A percentile compares a stretch with the other conserved stretches of the same genome.
Evolutionary conservation across 2,113 vertebrate genomes (phyloP).

Genomic region (Cebus imitator): DNA sequence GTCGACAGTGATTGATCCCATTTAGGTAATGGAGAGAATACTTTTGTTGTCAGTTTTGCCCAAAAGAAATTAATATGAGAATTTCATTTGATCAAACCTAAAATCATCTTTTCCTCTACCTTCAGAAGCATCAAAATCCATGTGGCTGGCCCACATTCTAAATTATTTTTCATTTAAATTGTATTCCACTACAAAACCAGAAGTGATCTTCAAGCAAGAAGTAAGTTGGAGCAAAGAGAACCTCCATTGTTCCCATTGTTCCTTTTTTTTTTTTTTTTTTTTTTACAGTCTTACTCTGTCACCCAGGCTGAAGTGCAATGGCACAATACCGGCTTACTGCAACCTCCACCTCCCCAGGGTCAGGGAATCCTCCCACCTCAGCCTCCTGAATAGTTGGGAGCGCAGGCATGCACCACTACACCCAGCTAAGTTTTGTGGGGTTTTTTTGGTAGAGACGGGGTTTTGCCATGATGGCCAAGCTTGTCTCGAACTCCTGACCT

Average conservation of each 20-base stretch:
- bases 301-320: no score
- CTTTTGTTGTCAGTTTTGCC: neutral
- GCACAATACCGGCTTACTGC: no score
- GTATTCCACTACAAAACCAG: neutral
- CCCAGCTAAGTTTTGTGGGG: no score
- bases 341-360: no score
- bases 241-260: neutral
- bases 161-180: neutral
- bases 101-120: neutral
- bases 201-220: neutral
- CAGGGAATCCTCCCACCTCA: no score
- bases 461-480: no score
- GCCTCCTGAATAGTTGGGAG: no score
- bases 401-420: no score
- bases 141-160: neutral
- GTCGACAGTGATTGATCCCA: neutral
- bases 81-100: neutral
- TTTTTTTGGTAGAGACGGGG: no score
- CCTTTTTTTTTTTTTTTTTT: no score
- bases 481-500: no score
- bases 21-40: neutral
- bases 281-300: no score
- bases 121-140: neutral
- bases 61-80: neutral
- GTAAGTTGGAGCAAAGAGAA: neutral